Percentiles rank a stretch among this genome's conserved stretches.
These are phyloP conservation scores for Panagrolaimus sp. DNA, from an alignment of 1,140 invertebrate species.

Conservation along the genomic window DNA sequence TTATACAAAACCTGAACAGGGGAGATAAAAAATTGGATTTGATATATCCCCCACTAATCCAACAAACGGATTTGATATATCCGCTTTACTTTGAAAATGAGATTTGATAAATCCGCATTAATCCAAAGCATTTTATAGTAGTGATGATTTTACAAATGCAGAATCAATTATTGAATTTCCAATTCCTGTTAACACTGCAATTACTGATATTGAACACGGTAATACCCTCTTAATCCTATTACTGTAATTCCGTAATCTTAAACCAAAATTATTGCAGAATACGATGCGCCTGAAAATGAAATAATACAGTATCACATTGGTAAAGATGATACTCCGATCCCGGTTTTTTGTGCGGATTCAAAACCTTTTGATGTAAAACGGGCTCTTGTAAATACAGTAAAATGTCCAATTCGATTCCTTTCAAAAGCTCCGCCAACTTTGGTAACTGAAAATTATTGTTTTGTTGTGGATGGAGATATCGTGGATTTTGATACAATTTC, in stretches of 20 bases:
- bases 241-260: neutral
- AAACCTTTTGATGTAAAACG: conserved; percentile 15
- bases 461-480: conserved; percentile 16
- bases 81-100: too few relatives aligned
- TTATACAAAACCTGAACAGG: too few relatives aligned
- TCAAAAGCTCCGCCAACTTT: conserved; percentile 11
- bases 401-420: neutral
- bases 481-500: conserved; percentile 14
- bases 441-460: conserved; percentile 17
- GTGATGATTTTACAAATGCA: neutral
- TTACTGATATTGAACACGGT: neutral
- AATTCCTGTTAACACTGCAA: neutral
- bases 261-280: conserved; percentile 4
- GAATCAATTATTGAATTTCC: conserved; percentile 19
- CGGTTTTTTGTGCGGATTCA: conserved; percentile 15
- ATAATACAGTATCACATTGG: conserved; percentile 11
- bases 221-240: neutral
- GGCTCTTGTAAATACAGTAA: neutral
- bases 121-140: too few relatives aligned
- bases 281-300: neutral
- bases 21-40: too few relatives aligned
- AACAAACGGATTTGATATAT: too few relatives aligned
- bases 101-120: too few relatives aligned
- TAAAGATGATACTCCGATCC: neutral
- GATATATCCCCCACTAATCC: too few relatives aligned